Base-by-base conservation (phyloP, 1,140 invertebrate genomes). In the Drosophila equinoxialis region DNA sequence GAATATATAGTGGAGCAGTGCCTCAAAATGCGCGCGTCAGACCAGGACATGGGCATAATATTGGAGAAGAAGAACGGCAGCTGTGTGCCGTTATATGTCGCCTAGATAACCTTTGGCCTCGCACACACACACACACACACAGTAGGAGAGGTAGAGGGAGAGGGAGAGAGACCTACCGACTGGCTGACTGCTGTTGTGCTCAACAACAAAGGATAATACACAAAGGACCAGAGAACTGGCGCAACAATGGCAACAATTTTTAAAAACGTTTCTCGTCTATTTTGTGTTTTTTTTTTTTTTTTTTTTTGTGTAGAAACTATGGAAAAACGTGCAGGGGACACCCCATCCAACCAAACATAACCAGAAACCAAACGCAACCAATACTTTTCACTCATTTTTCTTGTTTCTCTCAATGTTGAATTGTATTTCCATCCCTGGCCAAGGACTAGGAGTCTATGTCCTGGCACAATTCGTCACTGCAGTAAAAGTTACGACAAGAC, bases 221-320 rank as follows among this genome's bases (percentile, higher is more conserved):
- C 83, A 87, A 87, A 89, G 77, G 84, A 89, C 69, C 66, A 65
- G 35, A 65, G 35, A 37, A 71, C 84, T 89, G 82, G 86, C 82
- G 87, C 70, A 86, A 90, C 86, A 90, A 90, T 90, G 72, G 86
- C 74, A 76, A 90, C 71, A 78, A 70, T 90, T 90, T 85, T 83
- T 78, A 84, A 84, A 86, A 87, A 61, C 74, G 64, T 81, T 81
- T 89, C 20, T 45, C 41, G 65, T 55, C 54, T 41, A 57, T 23
- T 74, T 87, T 39, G 10, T 39, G 3, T 39, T 39, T 39, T 11
- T 39, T 11, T 39, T 39, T 39, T 39, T 13, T 39, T 39, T 39
- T 39, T 13, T 39, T 39, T 89, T 87, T 86, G 76, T 83, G 80
- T 71, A 23, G 65, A 89, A 87, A 89, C 85, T 84, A 74, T 74